Base-by-base conservation (phyloP, 2,888 invertebrate genomes). In the Dromius quadrimaculatus region DNA sequence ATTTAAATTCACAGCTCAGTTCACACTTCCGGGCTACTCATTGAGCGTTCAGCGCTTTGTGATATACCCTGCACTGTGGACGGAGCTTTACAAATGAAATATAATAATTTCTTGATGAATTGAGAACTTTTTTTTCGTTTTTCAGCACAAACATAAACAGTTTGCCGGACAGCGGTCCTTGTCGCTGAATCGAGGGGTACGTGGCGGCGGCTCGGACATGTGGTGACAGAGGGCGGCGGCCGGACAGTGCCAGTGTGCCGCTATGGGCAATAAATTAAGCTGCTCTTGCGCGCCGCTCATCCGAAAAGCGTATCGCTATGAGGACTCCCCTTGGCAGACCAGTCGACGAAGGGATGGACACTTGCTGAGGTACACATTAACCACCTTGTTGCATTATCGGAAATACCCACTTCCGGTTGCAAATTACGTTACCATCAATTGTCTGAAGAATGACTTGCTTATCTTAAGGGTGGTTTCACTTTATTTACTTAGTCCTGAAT, bases 181-280 rank as follows among this genome's bases (percentile, higher is more conserved):
- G 86, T 90, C 90, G 77, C 84, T 91, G 82, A 91, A 91, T 86
- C 88, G 91, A 82, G 90, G 90, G 74, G 80, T 78, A 62, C 80
- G 83, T 43, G 79, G 80, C 61, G 80, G 81, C 81, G 77, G 80
- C 72, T 72, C 74, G 71, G 72, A 71, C 75, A 89, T 90, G 89
- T 91, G 91, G 90, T 91, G 90, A 90, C 90, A 90, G 87, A 89
- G 90, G 89, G 45, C 28, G 47, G 45, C 45, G 64, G 85, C 85
- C 83, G 83, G 84, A 80, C 85, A 85, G 82, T 85, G 86, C 80
- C 85, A 85, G 79, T 83, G 85, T 85, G 88, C 86, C 83, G 86
- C 89, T 83, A 95, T 97, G 97, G 97, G 97, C 85, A 97, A 97
- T 88, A 97, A 97, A 88, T 87, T 97, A 83, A 95, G 94, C 84